These are phyloP conservation scores for Hydrotaea cyrtoneurina DNA, from an alignment of 2,888 invertebrate genomes.

Conservation along the genomic window DNA sequence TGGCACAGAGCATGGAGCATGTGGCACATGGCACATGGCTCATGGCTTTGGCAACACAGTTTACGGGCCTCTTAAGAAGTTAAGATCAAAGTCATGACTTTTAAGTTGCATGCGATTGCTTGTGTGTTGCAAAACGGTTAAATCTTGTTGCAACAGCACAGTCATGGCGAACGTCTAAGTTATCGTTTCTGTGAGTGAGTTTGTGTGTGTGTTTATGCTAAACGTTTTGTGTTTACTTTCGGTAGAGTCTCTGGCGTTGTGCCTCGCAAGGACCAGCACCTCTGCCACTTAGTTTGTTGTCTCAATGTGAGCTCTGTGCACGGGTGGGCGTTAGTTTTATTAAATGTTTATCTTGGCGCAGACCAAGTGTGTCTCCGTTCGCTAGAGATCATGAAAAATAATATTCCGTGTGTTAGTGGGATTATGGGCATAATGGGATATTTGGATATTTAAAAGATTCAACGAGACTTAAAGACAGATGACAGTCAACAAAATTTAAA, in stretches of 20 bases:
- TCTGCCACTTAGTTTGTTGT: neutral
- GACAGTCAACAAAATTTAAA: too few relatives aligned
- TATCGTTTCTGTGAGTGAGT: neutral
- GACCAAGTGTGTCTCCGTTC: neutral
- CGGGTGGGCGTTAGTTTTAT: slow-evolving; percentile 23
- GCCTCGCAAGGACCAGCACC: neutral
- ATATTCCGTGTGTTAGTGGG: too few relatives aligned
- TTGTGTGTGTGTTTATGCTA: neutral
- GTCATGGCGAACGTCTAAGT: neutral
- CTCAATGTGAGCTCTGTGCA: neutral
- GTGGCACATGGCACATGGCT: neutral
- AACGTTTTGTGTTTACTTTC: slow-evolving; percentile 17
- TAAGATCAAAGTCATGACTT: slow-evolving; percentile 65
- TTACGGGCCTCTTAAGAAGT: slow-evolving; percentile 30
- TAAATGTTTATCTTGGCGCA: slow-evolving; percentile 19
- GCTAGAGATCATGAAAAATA: too few relatives aligned
- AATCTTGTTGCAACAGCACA: neutral
- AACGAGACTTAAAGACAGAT: too few relatives aligned
- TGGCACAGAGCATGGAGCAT: neutral
- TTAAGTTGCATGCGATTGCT: slow-evolving; percentile 11
- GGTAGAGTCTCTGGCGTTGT: neutral
- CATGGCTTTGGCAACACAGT: slow-evolving; percentile 4
- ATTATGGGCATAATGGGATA: too few relatives aligned
- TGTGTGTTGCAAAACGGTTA: neutral
- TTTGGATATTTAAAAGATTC: too few relatives aligned